Conservation (phyloP, 2,888 invertebrate genomes). For the Marronus borbonicus region DNA sequence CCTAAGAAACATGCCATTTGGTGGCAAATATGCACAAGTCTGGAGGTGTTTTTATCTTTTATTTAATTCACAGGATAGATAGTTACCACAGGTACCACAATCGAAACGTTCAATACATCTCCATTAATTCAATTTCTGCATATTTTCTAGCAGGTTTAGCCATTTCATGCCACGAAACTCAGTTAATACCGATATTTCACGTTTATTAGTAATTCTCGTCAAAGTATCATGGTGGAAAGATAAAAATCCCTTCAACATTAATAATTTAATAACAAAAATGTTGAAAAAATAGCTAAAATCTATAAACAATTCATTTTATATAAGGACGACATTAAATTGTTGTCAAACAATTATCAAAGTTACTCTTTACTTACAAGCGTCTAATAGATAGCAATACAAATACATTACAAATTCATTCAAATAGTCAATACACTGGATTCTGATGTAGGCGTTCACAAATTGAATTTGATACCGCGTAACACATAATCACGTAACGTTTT, state of each 20-base stretch:
- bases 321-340: neutral
- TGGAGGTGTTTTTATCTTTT: no score
- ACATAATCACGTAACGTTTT: neutral
- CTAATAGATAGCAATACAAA: neutral
- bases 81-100: no score
- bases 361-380: constrained; percentile 7
- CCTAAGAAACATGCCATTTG: no score
- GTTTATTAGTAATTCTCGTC: neutral
- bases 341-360: constrained; percentile 5
- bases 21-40: no score
- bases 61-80: no score
- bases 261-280: constrained; percentile 35
- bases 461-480: neutral
- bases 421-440: neutral
- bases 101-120: no score
- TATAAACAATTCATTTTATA: constrained; percentile 12
- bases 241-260: constrained; percentile 18
- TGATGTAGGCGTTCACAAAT: neutral
- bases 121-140: no score
- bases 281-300: constrained; percentile 23
- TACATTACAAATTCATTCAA: constrained; percentile 3
- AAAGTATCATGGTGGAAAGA: constrained; percentile 4
- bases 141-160: no score
- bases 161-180: no score
- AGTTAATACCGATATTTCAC: neutral